These are phyloP conservation scores for Clarias laeviceps DNA, from an alignment of 2,797 vertebrate genomes.

Conservation along the genomic window DNA sequence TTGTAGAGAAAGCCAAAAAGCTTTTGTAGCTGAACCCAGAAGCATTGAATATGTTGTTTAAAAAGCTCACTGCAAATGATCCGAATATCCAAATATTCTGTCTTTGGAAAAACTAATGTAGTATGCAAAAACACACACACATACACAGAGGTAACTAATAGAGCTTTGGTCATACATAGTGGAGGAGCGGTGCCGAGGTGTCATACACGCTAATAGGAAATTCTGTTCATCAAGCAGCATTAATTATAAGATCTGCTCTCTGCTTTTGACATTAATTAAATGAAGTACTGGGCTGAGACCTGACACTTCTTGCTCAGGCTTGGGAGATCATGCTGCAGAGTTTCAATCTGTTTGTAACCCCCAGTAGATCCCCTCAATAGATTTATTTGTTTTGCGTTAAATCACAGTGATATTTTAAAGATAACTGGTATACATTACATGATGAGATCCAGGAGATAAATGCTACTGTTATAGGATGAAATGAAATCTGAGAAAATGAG, in stretches of 20 bases:
- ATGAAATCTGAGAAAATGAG: neutral
- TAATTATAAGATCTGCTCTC: neutral
- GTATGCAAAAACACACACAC: neutral
- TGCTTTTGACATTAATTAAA: constrained; percentile 18
- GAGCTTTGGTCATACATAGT: neutral
- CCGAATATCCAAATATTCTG: neutral
- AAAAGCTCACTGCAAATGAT: neutral
- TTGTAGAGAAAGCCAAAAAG: neutral
- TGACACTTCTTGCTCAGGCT: neutral
- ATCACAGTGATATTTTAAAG: neutral
- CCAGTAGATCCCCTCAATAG: neutral
- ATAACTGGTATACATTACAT: neutral
- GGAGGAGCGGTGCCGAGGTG: neutral
- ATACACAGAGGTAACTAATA: neutral
- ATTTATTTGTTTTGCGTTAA: neutral
- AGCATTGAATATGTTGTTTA: neutral
- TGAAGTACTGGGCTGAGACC: neutral
- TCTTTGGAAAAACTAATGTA: neutral
- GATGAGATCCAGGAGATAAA: neutral
- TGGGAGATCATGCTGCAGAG: too few species aligned
- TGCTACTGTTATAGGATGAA: neutral
- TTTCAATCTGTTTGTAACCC: neutral
- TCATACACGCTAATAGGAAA: neutral
- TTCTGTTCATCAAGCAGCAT: neutral
- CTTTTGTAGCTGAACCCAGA: neutral